Evolutionary conservation across 2,888 invertebrate species (phyloP), one percentile per base, ranked within the genome.

Genomic region (Morpho helenor): DNA sequence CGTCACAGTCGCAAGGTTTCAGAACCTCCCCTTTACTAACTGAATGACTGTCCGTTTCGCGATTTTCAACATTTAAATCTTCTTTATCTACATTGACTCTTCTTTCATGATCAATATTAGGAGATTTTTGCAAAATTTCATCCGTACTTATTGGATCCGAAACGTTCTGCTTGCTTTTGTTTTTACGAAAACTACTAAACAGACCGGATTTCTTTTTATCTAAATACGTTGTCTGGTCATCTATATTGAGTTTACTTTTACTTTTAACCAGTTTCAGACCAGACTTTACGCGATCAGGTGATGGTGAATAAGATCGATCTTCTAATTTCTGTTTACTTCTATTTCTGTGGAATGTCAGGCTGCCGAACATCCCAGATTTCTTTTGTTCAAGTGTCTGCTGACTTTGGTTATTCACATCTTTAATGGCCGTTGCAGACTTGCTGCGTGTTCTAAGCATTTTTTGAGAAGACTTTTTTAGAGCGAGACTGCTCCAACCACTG

Each of bases 401-500:
- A 22, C 41, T 46, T 22, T 51, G 31, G 31, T 31, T 43, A 23
- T 59, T 41, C 41, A 42, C n/a, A 56, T 65, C 59, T 40, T 45
- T 52, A 7, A 49, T 49, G 5, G 64, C 52, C n/a, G 60, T 47
- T 6, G 64, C 59, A 2, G 71, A 70, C 65, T 64, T 71, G 53
- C 70, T 70, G 22, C 68, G 62, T n/a, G 31, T 56, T 41, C 49
- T 63, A 4, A 62, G 43, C 8, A 62, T 58, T 46, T 57, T 66
- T 22, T 57, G 59, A 9, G 66, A 62, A 8, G 67, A 63, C 57
- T 52, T 62, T 31, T 56, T 49, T 8, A 64, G 45, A 31, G 49
- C 41, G 31, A 59, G 52, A 59, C 44, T 61, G 53, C 57, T 66
- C 42, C 54, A 56, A 44, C 45, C 56, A 51, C 43, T 55, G 50